These are phyloP conservation scores for Aramus guarauna DNA, from an alignment of 2,113 vertebrate genomes.

Conservation along the genomic window DNA sequence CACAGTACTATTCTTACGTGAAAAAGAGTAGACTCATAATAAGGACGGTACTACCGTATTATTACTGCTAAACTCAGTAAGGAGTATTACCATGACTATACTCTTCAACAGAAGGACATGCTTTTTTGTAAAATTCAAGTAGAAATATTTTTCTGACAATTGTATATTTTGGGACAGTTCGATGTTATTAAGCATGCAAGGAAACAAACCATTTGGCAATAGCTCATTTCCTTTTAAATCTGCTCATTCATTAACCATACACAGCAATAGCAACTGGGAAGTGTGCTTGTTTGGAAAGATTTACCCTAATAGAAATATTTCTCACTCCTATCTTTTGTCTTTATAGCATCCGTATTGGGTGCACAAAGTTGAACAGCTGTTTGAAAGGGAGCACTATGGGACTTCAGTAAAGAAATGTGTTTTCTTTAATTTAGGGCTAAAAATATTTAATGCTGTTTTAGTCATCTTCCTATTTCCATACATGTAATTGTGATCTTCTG, in stretches of 20 bases:
- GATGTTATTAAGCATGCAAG: not conserved
- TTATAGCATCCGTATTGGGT: not conserved
- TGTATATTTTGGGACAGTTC: not conserved
- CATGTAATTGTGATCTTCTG: not conserved
- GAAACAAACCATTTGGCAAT: not conserved
- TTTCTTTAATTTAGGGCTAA: not conserved
- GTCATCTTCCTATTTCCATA: not conserved
- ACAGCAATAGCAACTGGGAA: not conserved
- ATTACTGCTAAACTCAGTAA: not conserved
- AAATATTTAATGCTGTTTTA: not conserved
- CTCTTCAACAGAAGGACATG: not conserved
- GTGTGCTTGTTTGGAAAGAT: not conserved
- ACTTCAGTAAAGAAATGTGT: not conserved
- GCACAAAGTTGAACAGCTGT: not conserved
- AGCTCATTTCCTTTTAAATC: not conserved
- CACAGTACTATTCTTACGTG: not conserved
- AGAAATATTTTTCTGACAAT: not conserved
- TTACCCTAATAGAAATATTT: not conserved
- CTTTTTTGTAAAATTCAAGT: not conserved
- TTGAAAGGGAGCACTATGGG: not conserved
- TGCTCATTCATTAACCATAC: not conserved
- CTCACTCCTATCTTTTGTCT: not conserved
- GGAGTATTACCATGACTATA: not conserved
- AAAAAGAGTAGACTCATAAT: not conserved
- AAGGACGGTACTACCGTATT: not conserved